phyloP scores from a whole-genome alignment of 2,113 vertebrate genomes.

The Chloebia gouldiae region DNA sequence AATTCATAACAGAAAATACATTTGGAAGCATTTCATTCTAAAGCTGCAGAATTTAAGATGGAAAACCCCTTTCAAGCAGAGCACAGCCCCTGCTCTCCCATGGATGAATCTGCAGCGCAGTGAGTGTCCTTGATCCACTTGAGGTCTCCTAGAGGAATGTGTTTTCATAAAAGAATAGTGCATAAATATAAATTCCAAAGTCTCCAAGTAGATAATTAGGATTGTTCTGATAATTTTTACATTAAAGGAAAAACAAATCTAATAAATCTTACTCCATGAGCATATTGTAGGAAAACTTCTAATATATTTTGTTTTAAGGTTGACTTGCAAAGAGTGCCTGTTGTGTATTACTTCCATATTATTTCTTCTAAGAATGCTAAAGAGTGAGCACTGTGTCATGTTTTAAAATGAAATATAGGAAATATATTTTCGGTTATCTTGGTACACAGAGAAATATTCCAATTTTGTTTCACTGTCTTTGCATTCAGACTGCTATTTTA shows the following conservation, averaged over 20 bases:
- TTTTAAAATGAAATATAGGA: background rate
- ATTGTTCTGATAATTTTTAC: background rate
- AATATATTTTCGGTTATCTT: background rate
- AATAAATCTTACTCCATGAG: background rate
- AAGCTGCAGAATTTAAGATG: background rate
- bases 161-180: background rate
- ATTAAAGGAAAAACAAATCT: background rate
- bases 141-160: background rate
- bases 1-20: background rate
- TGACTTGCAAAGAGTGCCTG: background rate
- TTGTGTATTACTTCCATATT: background rate
- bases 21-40: conserved; percentile 1
- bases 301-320: background rate
- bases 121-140: background rate
- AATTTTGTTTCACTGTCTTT: background rate
- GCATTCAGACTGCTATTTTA: background rate
- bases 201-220: background rate
- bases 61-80: conserved; percentile 1
- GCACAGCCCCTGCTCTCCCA: background rate
- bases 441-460: background rate
- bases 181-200: background rate
- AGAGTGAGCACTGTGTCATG: background rate
- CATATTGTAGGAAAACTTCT: background rate
- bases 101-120: background rate
- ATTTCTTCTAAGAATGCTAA: background rate